Evolutionary conservation across 2,797 vertebrate species (phyloP).

Genomic region (Ficedula albicollis): DNA sequence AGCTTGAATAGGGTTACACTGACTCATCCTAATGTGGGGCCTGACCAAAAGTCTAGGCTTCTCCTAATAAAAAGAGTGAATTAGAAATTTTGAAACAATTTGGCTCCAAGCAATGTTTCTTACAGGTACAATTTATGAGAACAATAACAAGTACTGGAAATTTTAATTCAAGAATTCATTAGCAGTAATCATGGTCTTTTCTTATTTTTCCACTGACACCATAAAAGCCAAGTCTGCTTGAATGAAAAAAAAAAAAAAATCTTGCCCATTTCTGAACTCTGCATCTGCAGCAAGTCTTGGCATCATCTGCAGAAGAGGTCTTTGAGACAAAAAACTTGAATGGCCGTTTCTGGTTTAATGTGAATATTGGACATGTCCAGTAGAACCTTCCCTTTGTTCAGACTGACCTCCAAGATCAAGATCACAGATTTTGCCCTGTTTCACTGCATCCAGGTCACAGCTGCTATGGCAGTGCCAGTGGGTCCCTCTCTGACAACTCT

Average conservation of each 20-base stretch:
- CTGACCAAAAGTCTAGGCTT: conserved; percentile 22
- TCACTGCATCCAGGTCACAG: neutral
- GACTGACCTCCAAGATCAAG: neutral
- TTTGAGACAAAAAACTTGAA: neutral
- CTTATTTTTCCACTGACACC: neutral
- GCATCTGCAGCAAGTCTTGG: neutral
- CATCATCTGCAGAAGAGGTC: neutral
- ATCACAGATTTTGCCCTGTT: neutral
- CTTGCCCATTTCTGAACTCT: neutral
- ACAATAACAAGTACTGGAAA: conserved; percentile 6
- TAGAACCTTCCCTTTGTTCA: neutral
- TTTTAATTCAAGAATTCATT: conserved; percentile 53
- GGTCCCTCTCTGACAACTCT: neutral
- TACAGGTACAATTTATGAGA: conserved; percentile 21
- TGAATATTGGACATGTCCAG: neutral
- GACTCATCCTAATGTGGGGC: conserved; percentile 10
- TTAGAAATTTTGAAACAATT: conserved; percentile 43
- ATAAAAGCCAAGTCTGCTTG: neutral
- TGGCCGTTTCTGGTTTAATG: neutral
- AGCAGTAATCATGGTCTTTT: neutral
- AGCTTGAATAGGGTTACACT: neutral
- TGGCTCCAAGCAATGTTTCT: conserved; percentile 34
- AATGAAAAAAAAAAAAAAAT: neutral
- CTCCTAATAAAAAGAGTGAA: conserved; percentile 29
- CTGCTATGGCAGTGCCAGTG: neutral